Conservation (phyloP, 2,888 invertebrate genomes). For the Plebejus melissa region DNA sequence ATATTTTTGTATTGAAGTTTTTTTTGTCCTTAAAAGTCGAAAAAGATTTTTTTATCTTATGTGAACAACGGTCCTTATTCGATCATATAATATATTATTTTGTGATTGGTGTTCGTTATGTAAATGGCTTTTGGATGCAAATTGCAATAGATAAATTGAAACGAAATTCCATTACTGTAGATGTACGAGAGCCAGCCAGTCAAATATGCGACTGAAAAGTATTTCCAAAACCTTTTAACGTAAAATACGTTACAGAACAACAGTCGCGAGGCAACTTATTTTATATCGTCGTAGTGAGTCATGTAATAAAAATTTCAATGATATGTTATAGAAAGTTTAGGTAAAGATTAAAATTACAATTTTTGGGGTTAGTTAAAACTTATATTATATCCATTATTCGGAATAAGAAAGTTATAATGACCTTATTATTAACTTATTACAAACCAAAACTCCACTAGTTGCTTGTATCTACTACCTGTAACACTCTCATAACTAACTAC, state of each 20-base stretch:
- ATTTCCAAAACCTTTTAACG: conserved; percentile 5
- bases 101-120: not conserved
- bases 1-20: too few relatives aligned
- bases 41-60: too few relatives aligned
- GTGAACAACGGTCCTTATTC: not conserved
- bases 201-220: conserved; percentile 5
- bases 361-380: too few relatives aligned
- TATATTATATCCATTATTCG: too few relatives aligned
- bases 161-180: not conserved
- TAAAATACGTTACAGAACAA: not conserved
- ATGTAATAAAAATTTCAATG: not conserved
- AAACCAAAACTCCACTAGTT: too few relatives aligned
- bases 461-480: too few relatives aligned
- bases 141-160: not conserved
- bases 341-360: not conserved
- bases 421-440: too few relatives aligned
- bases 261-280: not conserved
- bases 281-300: not conserved
- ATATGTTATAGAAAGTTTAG: not conserved
- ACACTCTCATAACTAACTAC: too few relatives aligned
- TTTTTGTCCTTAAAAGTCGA: too few relatives aligned
- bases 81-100: not conserved
- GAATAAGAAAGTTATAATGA: too few relatives aligned
- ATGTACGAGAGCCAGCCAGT: not conserved
- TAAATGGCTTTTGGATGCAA: not conserved